phyloP scores from a whole-genome alignment of 2,113 vertebrate genomes.

The Protomyctophum bolini region DNA sequence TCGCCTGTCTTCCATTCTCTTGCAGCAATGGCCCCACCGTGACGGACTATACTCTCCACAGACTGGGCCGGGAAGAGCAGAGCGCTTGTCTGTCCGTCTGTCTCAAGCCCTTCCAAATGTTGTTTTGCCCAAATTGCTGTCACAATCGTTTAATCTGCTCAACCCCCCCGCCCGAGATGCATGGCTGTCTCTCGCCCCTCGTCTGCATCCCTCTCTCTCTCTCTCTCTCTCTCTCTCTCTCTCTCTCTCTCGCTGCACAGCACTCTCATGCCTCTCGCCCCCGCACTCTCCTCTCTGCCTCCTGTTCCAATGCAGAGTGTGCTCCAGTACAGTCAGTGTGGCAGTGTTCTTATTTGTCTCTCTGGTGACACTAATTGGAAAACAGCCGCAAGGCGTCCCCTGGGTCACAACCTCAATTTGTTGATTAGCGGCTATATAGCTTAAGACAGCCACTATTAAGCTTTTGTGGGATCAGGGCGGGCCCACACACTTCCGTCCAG shows the following conservation, averaged over 20 bases:
- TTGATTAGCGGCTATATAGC: conserved; percentile 73
- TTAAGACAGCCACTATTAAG: conserved; percentile 60
- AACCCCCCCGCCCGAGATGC: conserved; percentile 23
- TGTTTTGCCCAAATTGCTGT: conserved; percentile 78
- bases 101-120: conserved; percentile 54
- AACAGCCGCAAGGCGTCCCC: conserved; percentile 74
- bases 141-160: conserved; percentile 76
- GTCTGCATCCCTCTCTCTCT: conserved; percentile 12
- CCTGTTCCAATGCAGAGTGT: conserved; percentile 8
- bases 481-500: no score
- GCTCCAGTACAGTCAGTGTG: conserved; percentile 10
- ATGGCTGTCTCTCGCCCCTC: conserved; percentile 22
- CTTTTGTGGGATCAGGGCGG: no score
- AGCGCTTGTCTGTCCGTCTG: conserved; percentile 60
- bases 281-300: background rate
- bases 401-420: conserved; percentile 69
- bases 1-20: conserved; percentile 45
- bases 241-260: conserved; percentile 27
- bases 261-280: background rate
- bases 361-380: conserved; percentile 82
- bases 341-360: conserved; percentile 73
- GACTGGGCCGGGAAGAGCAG: conserved; percentile 29
- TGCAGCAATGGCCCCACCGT: conserved; percentile 36
- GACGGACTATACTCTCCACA: conserved; percentile 44
- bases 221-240: conserved; percentile 2